A percentile compares a stretch with the other conserved stretches of the same genome.
These are phyloP conservation scores for Phaedon cochleariae DNA, from an alignment of 2,888 invertebrate genomes.

Conservation along the genomic window DNA sequence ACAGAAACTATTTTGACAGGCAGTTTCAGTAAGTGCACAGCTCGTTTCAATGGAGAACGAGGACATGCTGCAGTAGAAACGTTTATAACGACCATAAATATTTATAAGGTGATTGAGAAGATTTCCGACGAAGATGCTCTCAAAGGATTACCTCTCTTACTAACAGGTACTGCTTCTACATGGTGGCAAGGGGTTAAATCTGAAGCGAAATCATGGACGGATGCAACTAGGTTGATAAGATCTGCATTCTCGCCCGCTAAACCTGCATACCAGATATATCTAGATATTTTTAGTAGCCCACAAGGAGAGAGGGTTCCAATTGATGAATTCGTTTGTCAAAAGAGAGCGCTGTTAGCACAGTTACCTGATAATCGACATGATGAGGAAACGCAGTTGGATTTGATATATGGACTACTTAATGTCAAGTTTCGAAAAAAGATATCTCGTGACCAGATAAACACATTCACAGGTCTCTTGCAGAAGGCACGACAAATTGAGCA, in stretches of 20 bases:
- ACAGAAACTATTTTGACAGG: too few relatives aligned
- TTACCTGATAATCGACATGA: conserved; percentile 30
- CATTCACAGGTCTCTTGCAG: conserved; percentile 11
- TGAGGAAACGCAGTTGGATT: conserved; percentile 39
- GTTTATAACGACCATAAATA: too few relatives aligned
- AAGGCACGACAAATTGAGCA: conserved; percentile 14
- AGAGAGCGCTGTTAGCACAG: conserved; percentile 35
- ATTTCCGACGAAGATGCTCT: conserved; percentile 35
- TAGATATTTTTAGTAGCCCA: conserved; percentile 27
- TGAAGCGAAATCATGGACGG: conserved; percentile 27
- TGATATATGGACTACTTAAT: conserved; percentile 33
- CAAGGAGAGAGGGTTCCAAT: conserved; percentile 25
- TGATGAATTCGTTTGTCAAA: conserved; percentile 32
- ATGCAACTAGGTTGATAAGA: conserved; percentile 26
- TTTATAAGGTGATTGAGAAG: conserved; percentile 9
- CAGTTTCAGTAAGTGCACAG: too few relatives aligned
- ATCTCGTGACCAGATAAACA: conserved; percentile 2
- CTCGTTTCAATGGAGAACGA: too few relatives aligned
- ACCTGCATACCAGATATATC: conserved; percentile 36
- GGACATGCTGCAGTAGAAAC: too few relatives aligned
- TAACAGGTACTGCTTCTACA: conserved; percentile 24
- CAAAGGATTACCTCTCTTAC: conserved; percentile 30
- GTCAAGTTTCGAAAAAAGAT: conserved; percentile 7
- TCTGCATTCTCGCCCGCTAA: conserved; percentile 33
- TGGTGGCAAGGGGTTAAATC: conserved; percentile 35